Percentiles rank a stretch among this genome's conserved stretches.
These are phyloP conservation scores for Cynopterus brachyotis DNA, from an alignment of 2,113 vertebrate species.

Conservation along the genomic window DNA sequence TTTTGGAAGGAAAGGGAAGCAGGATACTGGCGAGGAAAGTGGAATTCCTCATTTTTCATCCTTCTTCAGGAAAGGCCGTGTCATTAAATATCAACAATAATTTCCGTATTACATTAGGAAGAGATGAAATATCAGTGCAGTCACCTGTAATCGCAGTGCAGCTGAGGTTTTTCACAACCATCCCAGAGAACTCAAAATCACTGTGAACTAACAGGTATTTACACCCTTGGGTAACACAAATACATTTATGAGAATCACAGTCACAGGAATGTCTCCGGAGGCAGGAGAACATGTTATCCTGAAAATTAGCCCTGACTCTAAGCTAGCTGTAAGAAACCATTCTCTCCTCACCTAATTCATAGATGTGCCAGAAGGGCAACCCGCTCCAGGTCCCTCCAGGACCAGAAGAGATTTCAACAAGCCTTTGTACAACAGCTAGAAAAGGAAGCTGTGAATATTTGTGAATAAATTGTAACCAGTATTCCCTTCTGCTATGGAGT, in stretches of 20 bases:
- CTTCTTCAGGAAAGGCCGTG: constrained; percentile 30
- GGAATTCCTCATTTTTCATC: constrained; percentile 42
- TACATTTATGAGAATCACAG: neutral
- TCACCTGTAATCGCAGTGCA: neutral
- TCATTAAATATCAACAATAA: constrained; percentile 57
- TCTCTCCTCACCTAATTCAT: constrained; percentile 47
- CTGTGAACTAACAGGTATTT: neutral
- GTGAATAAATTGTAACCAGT: neutral
- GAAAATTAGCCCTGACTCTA: constrained; percentile 10
- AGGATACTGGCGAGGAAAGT: neutral
- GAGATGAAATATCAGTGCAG: neutral
- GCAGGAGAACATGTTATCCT: neutral
- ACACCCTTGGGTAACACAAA: neutral
- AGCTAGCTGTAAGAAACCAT: neutral
- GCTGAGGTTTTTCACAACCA: neutral
- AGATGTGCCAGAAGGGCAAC: neutral
- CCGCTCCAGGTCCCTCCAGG: neutral
- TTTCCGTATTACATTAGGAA: constrained; percentile 29
- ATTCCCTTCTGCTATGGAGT: neutral
- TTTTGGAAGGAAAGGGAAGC: constrained; percentile 38
- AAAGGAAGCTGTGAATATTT: neutral
- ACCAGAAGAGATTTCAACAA: neutral
- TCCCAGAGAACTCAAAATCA: neutral
- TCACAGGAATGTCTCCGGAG: constrained; percentile 3
- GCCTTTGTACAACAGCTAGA: neutral